Base-by-base conservation (phyloP, 2,888 invertebrate genomes). In the Chirona hameri region DNA sequence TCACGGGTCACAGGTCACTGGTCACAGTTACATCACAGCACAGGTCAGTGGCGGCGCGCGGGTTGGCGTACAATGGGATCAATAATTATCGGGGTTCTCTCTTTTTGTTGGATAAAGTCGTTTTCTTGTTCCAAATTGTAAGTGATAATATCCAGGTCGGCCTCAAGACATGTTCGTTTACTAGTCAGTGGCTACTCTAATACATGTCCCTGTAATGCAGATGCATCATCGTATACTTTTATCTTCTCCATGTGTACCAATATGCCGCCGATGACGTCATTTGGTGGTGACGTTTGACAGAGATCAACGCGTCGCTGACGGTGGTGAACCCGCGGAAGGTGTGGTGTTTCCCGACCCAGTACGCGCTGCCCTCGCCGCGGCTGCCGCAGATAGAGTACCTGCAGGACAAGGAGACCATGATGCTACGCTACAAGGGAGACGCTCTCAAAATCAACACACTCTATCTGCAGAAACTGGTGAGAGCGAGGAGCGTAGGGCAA, bases 341-440 rank as follows among this genome's bases (percentile, higher is more conserved):
- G 83, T 95, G 95, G 93, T 98, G 98, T 90, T 98, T 98, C 89
- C 95, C 98, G 4, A 93, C 96, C 83, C 96, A 96, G 89, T 95
- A 96, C 89, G 93, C 94, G 65, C 91, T 95, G 84, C 95, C 94
- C 4, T 93, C 94, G 85, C 95, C 96, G 4, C 91, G 96, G 81
- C 91, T 96, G 86, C 96, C 97, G 18, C 91, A 92, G 80, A 93
- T 97, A 29, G 96, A 97, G 86, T 96, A 95, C 88, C 90, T 95
- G 86, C 93, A 86, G 52, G 87, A 87, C 72, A 88, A 88, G 82
- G 88, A 87, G 81, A 84, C 83, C 27, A 88, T 88, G 83, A 90
- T 95, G 86, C 89, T 98, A 83, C 92, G 96, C 85, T 98, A 93
- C 89, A 94, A 95, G 86, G 93, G 93, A 48, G 98, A 98, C 87